Evolutionary conservation across 92 coral and sea anemone genomes (phyloP), one percentile per base, ranked within the genome.

Genomic region (Epizoanthus scotinus): DNA sequence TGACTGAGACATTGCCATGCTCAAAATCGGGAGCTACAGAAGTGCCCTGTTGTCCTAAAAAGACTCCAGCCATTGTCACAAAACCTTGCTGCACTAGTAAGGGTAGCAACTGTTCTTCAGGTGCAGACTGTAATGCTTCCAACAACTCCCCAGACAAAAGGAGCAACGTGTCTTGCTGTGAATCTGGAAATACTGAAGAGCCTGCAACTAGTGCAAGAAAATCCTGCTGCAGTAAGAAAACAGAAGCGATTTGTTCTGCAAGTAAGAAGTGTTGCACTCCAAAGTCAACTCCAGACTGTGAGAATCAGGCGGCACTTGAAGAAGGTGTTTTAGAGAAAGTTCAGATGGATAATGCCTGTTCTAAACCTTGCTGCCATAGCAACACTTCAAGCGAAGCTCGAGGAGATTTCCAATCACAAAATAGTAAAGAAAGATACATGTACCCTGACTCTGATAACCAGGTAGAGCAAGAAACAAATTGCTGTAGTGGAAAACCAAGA

Each of bases 111-210:
- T 15, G 29, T 24, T 20, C 60, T 5, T 0, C 40, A 24, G 13
- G 34, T 64, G 9, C 7, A 17, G 57, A 55, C 28, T 47, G 52
- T 8, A 5, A 3, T 29, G 44, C 13, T 31, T 4, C 25, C 20
- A 20, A 28, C 2, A 8, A 20, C 2, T 18, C 36, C 29, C 18
- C 47, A 9, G 26, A 29, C 8, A 21, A 19, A 54, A 42, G 27
- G 22, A 40, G 13, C 67, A 17, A 58, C 28, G 47, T 74, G 19
- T 26, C 80, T 8, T 52, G 78, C 13, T 71, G 78, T 40, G 36
- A 74, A 36, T 25, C 52, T 20, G 22, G 3, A 15, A 67, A 29
- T 34, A 12, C 29, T 9, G 25, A 58, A 73, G 80, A 58, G 4
- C 15, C 52, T 47, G 52, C 15, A 47, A 13, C 18, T 1, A 71